phyloP scores from a whole-genome alignment of 2,797 vertebrate genomes.

The Coregonus suidteri region DNA sequence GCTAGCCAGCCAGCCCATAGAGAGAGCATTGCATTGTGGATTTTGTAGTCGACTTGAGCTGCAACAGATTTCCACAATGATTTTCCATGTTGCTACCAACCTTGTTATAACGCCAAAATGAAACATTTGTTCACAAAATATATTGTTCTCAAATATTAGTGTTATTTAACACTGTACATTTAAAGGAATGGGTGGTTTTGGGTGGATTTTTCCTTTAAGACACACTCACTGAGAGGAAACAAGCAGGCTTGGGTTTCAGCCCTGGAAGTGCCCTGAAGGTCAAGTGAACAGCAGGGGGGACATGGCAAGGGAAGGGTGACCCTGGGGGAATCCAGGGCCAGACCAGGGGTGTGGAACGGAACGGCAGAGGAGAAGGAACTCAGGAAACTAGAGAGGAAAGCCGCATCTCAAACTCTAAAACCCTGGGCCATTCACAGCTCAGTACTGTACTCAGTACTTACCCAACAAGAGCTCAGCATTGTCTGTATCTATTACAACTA shows the following conservation, averaged over 20 bases:
- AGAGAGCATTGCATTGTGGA: too few relatives aligned
- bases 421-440: conserved; percentile 4
- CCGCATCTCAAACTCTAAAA: conserved; percentile 12
- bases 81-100: too few relatives aligned
- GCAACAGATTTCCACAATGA: too few relatives aligned
- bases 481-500: conserved; percentile 9
- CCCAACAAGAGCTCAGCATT: conserved; percentile 16
- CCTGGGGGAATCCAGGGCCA: conserved; percentile 25
- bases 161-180: too few relatives aligned
- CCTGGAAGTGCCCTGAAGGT: conserved; percentile 57
- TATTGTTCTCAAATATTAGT: too few relatives aligned
- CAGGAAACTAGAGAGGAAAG: conserved; percentile 9
- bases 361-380: not conserved
- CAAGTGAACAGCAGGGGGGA: conserved; percentile 52
- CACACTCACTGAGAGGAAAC: conserved; percentile 58
- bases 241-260: conserved; percentile 64
- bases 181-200: too few relatives aligned
- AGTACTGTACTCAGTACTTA: conserved; percentile 20
- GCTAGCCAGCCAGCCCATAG: too few relatives aligned
- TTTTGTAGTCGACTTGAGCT: too few relatives aligned
- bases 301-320: conserved; percentile 24
- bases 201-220: too few relatives aligned
- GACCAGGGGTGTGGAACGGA: not conserved
- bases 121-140: too few relatives aligned
- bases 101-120: too few relatives aligned